A percentile compares a stretch with the other conserved stretches of the same genome.
These are phyloP conservation scores for Cylindroiulus punctatus DNA, from an alignment of 2,888 invertebrate species.

Conservation along the genomic window DNA sequence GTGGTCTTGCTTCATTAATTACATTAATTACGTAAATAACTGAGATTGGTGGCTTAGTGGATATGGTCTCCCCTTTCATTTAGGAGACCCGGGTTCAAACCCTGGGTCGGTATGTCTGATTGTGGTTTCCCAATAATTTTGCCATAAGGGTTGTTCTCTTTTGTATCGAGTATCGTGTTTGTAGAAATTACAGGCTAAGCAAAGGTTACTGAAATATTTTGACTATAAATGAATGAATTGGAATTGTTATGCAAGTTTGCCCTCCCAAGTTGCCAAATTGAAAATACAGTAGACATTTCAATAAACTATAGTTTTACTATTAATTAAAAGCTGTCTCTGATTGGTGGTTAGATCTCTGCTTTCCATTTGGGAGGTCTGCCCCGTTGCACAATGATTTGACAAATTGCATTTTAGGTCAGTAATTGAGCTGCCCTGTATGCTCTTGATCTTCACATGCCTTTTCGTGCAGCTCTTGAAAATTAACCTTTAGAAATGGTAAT, in stretches of 20 bases:
- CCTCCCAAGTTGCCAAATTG: background rate
- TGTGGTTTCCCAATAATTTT: too few relatives aligned
- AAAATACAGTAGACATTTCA: background rate
- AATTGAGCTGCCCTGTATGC: background rate
- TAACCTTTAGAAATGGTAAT: constrained; percentile 31
- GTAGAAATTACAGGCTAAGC: background rate
- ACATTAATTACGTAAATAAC: too few relatives aligned
- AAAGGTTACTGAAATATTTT: background rate
- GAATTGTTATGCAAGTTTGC: background rate
- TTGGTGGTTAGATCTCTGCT: background rate
- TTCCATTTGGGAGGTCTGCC: background rate
- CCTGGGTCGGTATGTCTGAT: too few relatives aligned
- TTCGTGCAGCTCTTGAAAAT: background rate
- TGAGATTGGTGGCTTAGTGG: too few relatives aligned
- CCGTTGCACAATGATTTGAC: constrained; percentile 21
- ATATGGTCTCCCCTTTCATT: too few relatives aligned
- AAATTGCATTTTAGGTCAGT: background rate
- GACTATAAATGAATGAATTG: background rate
- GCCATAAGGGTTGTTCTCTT: too few relatives aligned
- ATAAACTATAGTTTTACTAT: background rate
- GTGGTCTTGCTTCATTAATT: background rate
- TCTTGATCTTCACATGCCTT: constrained; percentile 34
- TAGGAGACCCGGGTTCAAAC: too few relatives aligned
- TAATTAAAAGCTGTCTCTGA: background rate
- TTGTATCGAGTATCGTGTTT: background rate